These are phyloP conservation scores for Pipistrellus pipistrellus DNA, from an alignment of 2,797 vertebrate genomes.

Conservation along the genomic window DNA sequence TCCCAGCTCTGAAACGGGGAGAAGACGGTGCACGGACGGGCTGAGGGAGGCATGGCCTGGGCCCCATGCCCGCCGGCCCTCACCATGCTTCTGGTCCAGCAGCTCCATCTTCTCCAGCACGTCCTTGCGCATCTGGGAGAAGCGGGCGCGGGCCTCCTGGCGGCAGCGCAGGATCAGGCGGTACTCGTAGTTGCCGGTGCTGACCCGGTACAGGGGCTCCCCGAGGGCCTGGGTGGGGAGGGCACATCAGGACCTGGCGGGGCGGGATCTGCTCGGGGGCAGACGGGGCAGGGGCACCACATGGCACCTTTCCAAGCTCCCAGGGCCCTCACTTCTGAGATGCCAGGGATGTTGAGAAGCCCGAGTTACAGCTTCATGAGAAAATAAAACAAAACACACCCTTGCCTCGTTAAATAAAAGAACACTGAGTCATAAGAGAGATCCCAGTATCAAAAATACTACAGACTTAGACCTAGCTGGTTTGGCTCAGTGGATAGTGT, in stretches of 20 bases:
- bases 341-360: neutral
- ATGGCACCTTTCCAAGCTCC: neutral
- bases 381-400: neutral
- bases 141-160: constrained; percentile 96
- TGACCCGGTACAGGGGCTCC: constrained; percentile 96
- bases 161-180: constrained; percentile 96
- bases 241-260: neutral
- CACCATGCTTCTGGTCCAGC: constrained; percentile 98
- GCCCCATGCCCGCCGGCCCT: constrained; percentile 21
- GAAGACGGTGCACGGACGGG: neutral
- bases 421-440: neutral
- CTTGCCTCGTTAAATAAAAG: neutral
- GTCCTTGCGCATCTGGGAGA: constrained; percentile 99
- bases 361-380: neutral
- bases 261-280: neutral
- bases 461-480: neutral
- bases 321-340: neutral
- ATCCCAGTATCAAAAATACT: neutral
- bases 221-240: constrained; percentile 93
- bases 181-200: constrained; percentile 99
- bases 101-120: constrained; percentile 99
- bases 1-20: neutral
- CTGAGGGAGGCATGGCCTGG: fast-evolving
- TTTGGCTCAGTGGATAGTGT: too few relatives aligned
- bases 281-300: fast-evolving